A percentile compares a stretch with the other conserved stretches of the same genome.
Conservation (phyloP, 2,113 vertebrate species). For the Dicerorhinus sumatrensis region DNA sequence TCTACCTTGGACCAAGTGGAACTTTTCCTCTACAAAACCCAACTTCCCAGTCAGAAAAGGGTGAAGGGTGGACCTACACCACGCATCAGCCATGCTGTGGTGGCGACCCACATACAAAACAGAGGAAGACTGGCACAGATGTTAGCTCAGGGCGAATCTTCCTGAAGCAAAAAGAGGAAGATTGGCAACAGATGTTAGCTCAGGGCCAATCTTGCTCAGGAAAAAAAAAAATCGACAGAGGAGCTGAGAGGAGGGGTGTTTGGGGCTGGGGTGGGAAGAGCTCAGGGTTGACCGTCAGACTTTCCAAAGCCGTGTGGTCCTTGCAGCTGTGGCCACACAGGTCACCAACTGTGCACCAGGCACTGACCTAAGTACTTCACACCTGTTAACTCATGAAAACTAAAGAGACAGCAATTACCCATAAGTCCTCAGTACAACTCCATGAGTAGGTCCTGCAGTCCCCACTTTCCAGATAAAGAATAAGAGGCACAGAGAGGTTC, state of each 20-base stretch:
- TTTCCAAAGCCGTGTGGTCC: background rate
- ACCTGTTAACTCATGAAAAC: background rate
- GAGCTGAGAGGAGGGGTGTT: background rate
- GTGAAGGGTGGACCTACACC: too few relatives aligned
- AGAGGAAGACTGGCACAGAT: too few relatives aligned
- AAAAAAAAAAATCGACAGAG: background rate
- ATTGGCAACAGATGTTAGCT: too few relatives aligned
- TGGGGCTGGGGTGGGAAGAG: background rate
- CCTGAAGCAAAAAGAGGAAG: too few relatives aligned
- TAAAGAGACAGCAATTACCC: background rate
- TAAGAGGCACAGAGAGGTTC: background rate
- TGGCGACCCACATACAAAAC: too few relatives aligned
- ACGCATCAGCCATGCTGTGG: too few relatives aligned
- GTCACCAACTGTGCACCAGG: too few relatives aligned
- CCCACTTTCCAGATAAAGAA: background rate
- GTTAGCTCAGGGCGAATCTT: too few relatives aligned
- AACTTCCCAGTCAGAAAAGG: background rate
- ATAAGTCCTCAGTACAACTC: background rate
- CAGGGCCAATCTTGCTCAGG: too few relatives aligned
- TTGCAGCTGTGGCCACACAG: background rate
- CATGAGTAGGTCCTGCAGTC: background rate
- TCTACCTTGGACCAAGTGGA: background rate
- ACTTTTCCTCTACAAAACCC: background rate
- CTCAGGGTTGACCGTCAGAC: background rate
- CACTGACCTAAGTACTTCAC: background rate